Conservation (phyloP, 2,797 vertebrate species). For the Apogon hyalosoma region DNA sequence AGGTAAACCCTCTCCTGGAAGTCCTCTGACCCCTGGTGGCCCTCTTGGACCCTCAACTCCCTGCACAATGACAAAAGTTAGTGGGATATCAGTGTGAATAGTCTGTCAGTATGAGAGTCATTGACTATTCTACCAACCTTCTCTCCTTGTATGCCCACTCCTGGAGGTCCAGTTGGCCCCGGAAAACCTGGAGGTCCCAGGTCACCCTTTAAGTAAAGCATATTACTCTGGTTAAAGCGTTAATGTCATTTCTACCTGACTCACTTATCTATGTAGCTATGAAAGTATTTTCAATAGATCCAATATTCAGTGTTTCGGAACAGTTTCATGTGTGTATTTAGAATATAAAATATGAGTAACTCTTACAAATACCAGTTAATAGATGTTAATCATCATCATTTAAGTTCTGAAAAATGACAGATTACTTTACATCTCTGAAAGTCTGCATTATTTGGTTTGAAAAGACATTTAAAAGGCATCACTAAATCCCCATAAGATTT, state of each 20-base stretch:
- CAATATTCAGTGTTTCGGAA: neutral
- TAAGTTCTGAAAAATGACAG: too few species aligned
- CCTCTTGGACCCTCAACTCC: slow-evolving; percentile 89
- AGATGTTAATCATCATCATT: too few species aligned
- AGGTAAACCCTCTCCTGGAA: slow-evolving; percentile 88
- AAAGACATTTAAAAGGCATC: too few species aligned
- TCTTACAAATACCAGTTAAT: too few species aligned
- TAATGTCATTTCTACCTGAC: neutral
- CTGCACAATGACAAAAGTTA: slow-evolving; percentile 66
- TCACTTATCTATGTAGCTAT: neutral
- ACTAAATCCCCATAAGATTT: too few species aligned
- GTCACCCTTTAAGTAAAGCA: slow-evolving; percentile 84
- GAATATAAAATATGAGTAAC: too few species aligned
- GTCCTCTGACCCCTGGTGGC: slow-evolving; percentile 86
- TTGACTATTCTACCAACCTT: slow-evolving; percentile 79
- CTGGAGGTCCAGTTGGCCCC: slow-evolving; percentile 84
- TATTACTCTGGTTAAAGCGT: neutral
- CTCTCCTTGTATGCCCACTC: slow-evolving; percentile 89
- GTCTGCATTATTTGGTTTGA: too few species aligned
- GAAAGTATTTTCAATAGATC: neutral
- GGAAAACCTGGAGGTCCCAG: slow-evolving; percentile 84
- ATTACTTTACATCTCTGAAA: too few species aligned
- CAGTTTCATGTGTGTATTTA: neutral
- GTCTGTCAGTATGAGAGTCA: neutral
- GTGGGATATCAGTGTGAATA: neutral